A percentile compares a stretch with the other conserved stretches of the same genome.
Conservation (phyloP, 92 coral and sea anemone species). For the Parazoanthus darwini region DNA sequence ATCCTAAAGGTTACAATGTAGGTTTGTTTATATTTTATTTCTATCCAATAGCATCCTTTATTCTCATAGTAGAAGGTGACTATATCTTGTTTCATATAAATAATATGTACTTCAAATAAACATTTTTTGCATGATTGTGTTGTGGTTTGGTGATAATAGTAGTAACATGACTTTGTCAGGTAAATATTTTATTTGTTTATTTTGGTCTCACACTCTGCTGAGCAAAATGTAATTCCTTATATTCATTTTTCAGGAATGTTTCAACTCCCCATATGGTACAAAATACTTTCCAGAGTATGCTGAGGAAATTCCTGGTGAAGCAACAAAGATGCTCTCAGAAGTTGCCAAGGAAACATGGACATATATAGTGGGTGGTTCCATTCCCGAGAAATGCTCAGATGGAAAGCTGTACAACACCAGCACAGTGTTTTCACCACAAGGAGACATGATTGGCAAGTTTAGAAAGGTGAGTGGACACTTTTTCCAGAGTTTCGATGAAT, state of each 20-base stretch:
- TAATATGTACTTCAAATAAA: too few species aligned
- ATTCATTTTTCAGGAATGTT: slow-evolving; percentile 73
- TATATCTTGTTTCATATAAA: too few species aligned
- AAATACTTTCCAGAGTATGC: slow-evolving; percentile 95
- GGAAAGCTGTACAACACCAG: slow-evolving; percentile 94
- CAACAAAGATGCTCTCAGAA: slow-evolving; percentile 80
- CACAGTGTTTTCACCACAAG: slow-evolving; percentile 82
- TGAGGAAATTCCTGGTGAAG: slow-evolving; percentile 91
- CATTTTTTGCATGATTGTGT: too few species aligned
- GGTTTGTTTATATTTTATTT: too few species aligned
- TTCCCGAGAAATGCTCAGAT: slow-evolving; percentile 75
- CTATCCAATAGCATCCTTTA: too few species aligned
- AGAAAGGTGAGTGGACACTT: slow-evolving; percentile 65
- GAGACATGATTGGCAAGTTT: slow-evolving; percentile 89
- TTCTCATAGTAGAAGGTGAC: too few species aligned
- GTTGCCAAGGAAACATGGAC: slow-evolving; percentile 90
- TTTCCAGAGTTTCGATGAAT: too few species aligned
- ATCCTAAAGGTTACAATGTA: too few species aligned
- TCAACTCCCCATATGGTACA: slow-evolving; percentile 97
- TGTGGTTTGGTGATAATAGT: too few species aligned
- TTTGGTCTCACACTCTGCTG: too few species aligned
- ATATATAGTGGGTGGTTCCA: slow-evolving; percentile 87
- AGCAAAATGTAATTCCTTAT: neutral
- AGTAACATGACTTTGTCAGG: too few species aligned
- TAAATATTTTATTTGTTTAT: too few species aligned